Percentiles rank a stretch among this genome's conserved stretches.
Evolutionary conservation across 2,797 vertebrate species (phyloP).

Genomic region (Propithecus deckenii): DNA sequence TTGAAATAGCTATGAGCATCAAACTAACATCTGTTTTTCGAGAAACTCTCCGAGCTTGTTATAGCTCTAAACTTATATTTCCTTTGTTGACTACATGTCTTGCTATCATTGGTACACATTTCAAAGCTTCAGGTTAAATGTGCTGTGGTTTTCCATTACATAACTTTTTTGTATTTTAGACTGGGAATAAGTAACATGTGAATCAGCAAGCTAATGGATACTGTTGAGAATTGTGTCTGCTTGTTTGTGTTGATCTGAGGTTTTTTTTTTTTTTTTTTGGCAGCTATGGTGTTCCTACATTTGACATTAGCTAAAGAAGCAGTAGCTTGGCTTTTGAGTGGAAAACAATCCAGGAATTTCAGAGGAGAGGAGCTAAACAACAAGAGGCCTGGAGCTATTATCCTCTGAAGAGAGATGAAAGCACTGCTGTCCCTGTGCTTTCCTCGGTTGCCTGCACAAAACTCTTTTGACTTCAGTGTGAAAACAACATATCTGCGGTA

Average conservation of each 20-base stretch:
- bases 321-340: conserved; percentile 64
- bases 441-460: neutral
- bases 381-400: conserved; percentile 59
- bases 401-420: conserved; percentile 68
- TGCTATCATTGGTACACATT: conserved; percentile 43
- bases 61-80: conserved; percentile 50
- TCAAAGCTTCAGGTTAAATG: conserved; percentile 71
- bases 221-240: neutral
- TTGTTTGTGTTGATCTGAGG: conserved; percentile 14
- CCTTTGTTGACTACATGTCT: conserved; percentile 45
- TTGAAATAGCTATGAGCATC: conserved; percentile 50
- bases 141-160: conserved; percentile 46
- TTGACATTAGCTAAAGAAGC: conserved; percentile 62
- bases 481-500: conserved; percentile 18
- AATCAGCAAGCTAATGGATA: conserved; percentile 41
- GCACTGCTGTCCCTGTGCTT: neutral
- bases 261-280: conserved; percentile 26
- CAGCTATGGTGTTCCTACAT: conserved; percentile 25
- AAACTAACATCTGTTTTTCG: conserved; percentile 45
- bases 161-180: conserved; percentile 55
- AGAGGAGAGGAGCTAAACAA: conserved; percentile 50
- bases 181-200: conserved; percentile 51
- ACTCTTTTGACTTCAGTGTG: conserved; percentile 49
- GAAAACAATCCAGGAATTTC: conserved; percentile 67
- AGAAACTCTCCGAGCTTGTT: conserved; percentile 27